Evolutionary conservation across 2,113 vertebrate species (phyloP), one percentile per base, ranked within the genome.

Genomic region (Lethenteron camtschaticum): DNA sequence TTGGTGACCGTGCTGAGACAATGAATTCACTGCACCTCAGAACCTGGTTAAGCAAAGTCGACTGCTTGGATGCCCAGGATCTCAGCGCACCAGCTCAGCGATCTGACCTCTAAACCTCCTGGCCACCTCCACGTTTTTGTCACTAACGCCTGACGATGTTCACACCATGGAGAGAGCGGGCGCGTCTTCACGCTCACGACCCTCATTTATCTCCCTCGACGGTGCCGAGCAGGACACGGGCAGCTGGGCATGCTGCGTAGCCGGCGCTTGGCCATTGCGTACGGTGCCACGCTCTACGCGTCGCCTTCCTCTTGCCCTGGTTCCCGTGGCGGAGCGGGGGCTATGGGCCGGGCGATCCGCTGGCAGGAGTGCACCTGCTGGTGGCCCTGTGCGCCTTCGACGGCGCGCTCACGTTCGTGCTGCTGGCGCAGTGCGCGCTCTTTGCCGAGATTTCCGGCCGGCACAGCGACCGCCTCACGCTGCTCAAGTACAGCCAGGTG

Each of bases 281-380:
- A 81, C 0, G 86, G 87, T 0, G 83, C 84, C 13, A 83, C 85
- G 0, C 66, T 89, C 7, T 89, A 85, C 12, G 80, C 0, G 58
- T 87, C 70, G 81, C 86, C 16, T 96, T 91, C 70, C 80, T 97
- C 73, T 76, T 95, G 14, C 85, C 87, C 6, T 94, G 91, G 87
- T 95, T 95, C 74, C 90, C 91, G 1, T 92, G 89, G 92, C 79
- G 79, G 72, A 41, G 41, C 41, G 41, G 41, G 41, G 16, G 56
- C 16, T 90, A 88, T 0, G 8, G 71, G 11, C 78, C 83, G 4
- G 82, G 79, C 0, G 90, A 90, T 77, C 86, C 87, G 86, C 70
- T 94, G 6, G 82, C 83, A 2, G 85, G 87, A 1, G 58, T 88
- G 2, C 89, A 92, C 72, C 78, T 92, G 58, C n/a, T 76, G 0